Percentiles rank a stretch among this genome's conserved stretches.
These are phyloP conservation scores for Drosophila carrolli DNA, from an alignment of 1,140 invertebrate species.

Conservation along the genomic window DNA sequence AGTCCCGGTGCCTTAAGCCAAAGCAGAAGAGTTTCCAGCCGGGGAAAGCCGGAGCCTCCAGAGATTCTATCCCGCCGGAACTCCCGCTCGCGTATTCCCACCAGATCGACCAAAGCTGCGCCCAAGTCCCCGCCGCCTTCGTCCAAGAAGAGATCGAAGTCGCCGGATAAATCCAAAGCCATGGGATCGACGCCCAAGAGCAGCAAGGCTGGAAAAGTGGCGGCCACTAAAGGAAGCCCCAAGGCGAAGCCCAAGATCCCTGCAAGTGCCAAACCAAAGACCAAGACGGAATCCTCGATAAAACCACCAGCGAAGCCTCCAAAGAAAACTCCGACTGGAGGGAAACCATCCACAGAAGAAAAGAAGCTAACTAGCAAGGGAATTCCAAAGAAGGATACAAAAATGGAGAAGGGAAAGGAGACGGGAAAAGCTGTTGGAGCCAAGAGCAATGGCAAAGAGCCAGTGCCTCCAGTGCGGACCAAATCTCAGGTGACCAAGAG, in stretches of 20 bases:
- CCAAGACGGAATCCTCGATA: conserved; percentile 19
- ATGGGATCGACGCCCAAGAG: conserved; percentile 21
- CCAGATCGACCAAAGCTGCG: conserved; percentile 23
- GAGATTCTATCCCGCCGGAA: conserved; percentile 41
- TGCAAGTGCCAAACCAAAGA: conserved; percentile 80
- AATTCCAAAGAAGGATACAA: conserved; percentile 6
- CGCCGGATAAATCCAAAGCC: conserved; percentile 20
- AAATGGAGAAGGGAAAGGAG: conserved; percentile 19
- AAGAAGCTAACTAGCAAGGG: conserved; percentile 11
- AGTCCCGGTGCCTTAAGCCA: conserved; percentile 48
- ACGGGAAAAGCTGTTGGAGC: conserved; percentile 15
- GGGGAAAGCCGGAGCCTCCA: conserved; percentile 12
- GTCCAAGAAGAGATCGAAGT: conserved; percentile 54
- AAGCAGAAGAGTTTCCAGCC: conserved; percentile 7
- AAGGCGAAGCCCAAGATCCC: conserved; percentile 54
- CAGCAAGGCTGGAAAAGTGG: conserved; percentile 12
- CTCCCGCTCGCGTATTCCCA: conserved; percentile 74
- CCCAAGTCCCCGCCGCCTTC: conserved; percentile 30
- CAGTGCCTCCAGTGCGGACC: not conserved
- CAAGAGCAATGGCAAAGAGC: conserved; percentile 47
- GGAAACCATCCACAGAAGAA: not conserved
- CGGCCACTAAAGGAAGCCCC: conserved; percentile 28
- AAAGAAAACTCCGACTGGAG: conserved; percentile 3
- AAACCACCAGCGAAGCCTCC: conserved; percentile 20
- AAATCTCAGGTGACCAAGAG: conserved; percentile 32